Base-by-base conservation (phyloP, 2,797 vertebrate genomes). In the Leucoraja ocellata region DNA sequence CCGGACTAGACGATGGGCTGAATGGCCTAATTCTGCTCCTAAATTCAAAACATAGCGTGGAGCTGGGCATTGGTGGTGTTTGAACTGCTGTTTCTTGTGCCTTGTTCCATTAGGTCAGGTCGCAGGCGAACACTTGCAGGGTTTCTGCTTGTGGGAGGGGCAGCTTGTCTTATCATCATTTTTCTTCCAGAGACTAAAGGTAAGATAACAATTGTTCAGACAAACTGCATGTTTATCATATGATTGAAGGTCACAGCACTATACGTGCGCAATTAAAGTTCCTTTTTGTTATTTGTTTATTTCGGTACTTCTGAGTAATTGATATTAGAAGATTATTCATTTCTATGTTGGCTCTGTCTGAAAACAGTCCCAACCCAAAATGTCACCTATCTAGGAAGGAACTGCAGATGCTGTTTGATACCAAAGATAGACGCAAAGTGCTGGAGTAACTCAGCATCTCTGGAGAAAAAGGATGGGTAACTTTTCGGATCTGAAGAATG, bases 111-210 rank as follows among this genome's bases (percentile, higher is more conserved):
- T 77, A 97, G 97, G 96, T 97, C 95, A 93, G 97, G 97, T 93
- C 96, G 97, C 93, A 97, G 96, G 86, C 94, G 96, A 93, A 96
- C 97, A 0, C 0, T 97, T 93, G 96, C 96, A 21, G 94, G 95
- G 0, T 97, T 97, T 95, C 95, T 97, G 73, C 95, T 95, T 93
- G 94, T 96, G 7, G 97, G 96, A 94, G 97, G 97, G 78, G 39
- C 96, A 94, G 95, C 97, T 93, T 97, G 96, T 94, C 95, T 97
- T 86, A 94, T 96, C 94, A 95, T 97, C 23, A 96, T 97, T 95
- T 96, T 97, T 94, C 95, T 97, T 94, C 97, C 96, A 71, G 96
- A 96, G 88, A 97, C 96, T 93, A 96, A 95, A 97, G 97, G 97
- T 96, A 94, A 94, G 94, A 21, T 93, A 63, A 32, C 58, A n/a